These are phyloP conservation scores for Todus mexicanus DNA, from an alignment of 2,797 vertebrate species.

Conservation along the genomic window DNA sequence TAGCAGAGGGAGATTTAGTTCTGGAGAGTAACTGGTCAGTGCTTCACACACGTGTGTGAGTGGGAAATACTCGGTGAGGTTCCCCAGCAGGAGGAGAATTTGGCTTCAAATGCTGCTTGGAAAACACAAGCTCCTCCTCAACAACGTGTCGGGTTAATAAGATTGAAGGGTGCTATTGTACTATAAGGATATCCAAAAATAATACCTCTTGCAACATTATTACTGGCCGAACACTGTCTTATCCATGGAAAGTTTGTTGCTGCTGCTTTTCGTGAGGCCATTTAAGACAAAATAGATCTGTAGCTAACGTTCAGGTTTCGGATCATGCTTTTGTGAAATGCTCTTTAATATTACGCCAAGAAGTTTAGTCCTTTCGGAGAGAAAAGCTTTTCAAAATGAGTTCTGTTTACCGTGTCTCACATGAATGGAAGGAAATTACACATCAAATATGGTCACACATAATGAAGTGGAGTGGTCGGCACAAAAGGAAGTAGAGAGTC, in stretches of 20 bases:
- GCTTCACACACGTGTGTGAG: not conserved
- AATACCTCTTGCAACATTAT: not conserved
- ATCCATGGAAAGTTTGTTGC: not conserved
- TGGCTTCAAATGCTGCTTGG: not conserved
- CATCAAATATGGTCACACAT: constrained; percentile 3
- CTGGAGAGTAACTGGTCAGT: not conserved
- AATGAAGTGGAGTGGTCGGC: constrained; percentile 2
- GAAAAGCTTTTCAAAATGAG: not conserved
- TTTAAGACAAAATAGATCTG: not conserved
- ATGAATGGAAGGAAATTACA: constrained; percentile 39
- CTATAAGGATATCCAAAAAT: not conserved
- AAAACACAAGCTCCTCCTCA: not conserved
- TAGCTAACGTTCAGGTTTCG: not conserved
- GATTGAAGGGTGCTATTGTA: not conserved
- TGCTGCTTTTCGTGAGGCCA: not conserved
- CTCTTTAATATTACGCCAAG: not conserved
- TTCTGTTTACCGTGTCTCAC: not conserved
- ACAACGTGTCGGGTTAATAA: not conserved
- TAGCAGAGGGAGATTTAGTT: not conserved
- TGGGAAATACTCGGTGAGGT: not conserved
- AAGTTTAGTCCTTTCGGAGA: not conserved
- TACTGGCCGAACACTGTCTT: not conserved
- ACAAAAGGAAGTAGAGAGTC: constrained; percentile 8
- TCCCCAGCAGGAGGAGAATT: not conserved
- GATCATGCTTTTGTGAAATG: not conserved